phyloP scores from a whole-genome alignment of 2,797 vertebrate genomes.

The Luscinia megarhynchos region DNA sequence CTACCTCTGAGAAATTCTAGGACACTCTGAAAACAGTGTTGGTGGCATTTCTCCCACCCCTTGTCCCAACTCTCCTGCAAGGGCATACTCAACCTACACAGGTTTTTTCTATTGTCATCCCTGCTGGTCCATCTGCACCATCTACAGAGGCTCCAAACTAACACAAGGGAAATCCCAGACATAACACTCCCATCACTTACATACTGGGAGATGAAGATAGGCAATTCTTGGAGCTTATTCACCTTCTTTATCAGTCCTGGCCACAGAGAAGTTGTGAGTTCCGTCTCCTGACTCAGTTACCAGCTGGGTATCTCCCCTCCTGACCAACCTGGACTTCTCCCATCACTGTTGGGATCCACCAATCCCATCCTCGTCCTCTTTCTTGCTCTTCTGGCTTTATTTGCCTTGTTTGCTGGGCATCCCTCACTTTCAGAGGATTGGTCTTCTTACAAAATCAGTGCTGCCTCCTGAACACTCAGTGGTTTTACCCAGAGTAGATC shows the following conservation, averaged over 20 bases:
- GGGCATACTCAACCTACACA: fast-evolving
- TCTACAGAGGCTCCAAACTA: neutral
- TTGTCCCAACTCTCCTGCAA: neutral
- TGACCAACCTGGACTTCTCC: neutral
- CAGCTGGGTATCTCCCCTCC: neutral
- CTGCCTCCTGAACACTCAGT: fast-evolving
- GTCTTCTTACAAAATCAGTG: neutral
- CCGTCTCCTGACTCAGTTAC: neutral
- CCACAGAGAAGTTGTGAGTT: fast-evolving
- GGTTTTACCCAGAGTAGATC: neutral
- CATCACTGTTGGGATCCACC: neutral
- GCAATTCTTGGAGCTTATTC: neutral
- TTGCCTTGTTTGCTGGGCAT: neutral
- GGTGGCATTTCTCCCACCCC: neutral
- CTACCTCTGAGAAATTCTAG: neutral
- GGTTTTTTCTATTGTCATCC: neutral
- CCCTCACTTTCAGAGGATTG: neutral
- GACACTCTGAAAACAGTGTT: neutral
- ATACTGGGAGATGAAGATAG: neutral
- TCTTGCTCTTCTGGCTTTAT: neutral
- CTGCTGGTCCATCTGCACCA: neutral
- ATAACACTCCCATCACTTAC: fast-evolving
- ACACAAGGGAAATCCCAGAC: neutral
- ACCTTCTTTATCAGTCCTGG: neutral
- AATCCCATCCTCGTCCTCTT: neutral